phyloP scores from a whole-genome alignment of 2,113 vertebrate species.

The Chamaea fasciata region DNA sequence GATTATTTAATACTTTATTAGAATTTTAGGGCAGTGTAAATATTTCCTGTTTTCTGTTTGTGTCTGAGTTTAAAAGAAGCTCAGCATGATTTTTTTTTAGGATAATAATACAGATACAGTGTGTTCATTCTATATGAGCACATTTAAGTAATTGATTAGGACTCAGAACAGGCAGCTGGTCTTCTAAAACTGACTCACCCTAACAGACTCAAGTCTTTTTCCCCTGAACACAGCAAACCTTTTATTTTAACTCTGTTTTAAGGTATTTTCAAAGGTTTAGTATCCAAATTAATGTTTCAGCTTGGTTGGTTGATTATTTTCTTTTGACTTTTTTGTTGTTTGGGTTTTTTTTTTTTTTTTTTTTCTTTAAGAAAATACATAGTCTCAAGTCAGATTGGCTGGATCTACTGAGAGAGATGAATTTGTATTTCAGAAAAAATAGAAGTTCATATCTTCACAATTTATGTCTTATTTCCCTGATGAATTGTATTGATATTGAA shows the following conservation, averaged over 20 bases:
- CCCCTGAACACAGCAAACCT: neutral
- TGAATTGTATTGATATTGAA: neutral
- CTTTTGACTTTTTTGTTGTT: neutral
- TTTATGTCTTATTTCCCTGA: neutral
- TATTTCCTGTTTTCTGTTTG: neutral
- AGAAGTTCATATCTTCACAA: neutral
- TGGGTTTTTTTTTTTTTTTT: neutral
- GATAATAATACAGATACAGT: neutral
- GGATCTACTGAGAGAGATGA: neutral
- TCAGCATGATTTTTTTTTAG: neutral
- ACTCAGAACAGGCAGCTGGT: neutral
- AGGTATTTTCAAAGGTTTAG: neutral
- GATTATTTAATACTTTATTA: neutral
- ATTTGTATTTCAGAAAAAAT: neutral
- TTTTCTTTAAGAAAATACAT: neutral
- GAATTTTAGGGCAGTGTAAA: neutral
- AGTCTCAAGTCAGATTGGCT: neutral
- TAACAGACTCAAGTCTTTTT: neutral
- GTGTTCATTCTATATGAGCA: neutral
- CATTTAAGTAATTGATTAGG: neutral
- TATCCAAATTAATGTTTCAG: neutral
- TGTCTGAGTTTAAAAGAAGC: neutral
- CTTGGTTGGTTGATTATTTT: neutral
- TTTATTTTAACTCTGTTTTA: neutral
- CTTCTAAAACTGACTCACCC: neutral